Conservation (phyloP, 2,888 invertebrate species). For the Odontocerum albicorne region DNA sequence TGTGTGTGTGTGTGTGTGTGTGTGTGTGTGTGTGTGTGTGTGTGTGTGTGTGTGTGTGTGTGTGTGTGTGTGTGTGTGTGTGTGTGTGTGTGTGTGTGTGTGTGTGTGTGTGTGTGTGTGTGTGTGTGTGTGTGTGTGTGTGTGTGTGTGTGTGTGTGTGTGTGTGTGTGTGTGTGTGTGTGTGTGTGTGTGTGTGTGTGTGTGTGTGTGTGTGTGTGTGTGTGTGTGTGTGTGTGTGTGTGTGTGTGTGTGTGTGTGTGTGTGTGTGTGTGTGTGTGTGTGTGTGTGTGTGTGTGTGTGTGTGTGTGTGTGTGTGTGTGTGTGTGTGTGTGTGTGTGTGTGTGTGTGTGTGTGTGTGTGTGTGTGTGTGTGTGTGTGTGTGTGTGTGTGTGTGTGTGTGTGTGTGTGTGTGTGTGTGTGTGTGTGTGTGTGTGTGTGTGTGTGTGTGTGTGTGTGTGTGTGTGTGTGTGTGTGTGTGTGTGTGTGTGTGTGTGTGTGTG, state of each 20-base stretch:
- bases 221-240: slow-evolving; percentile 4
- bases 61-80: slow-evolving; percentile 4
- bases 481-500: slow-evolving; percentile 38
- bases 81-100: slow-evolving; percentile 3
- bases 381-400: slow-evolving; percentile 38
- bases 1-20: slow-evolving; percentile 4
- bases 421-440: slow-evolving; percentile 37
- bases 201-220: slow-evolving; percentile 3
- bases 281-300: slow-evolving; percentile 1
- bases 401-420: slow-evolving; percentile 37
- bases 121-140: slow-evolving; percentile 4
- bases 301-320: slow-evolving; percentile 38
- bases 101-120: slow-evolving; percentile 5
- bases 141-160: slow-evolving; percentile 3
- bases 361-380: slow-evolving; percentile 37
- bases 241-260: slow-evolving; percentile 4
- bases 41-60: slow-evolving; percentile 4
- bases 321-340: slow-evolving; percentile 37
- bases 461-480: slow-evolving; percentile 37
- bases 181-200: slow-evolving; percentile 4
- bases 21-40: slow-evolving; percentile 3
- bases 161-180: slow-evolving; percentile 4
- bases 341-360: slow-evolving; percentile 37
- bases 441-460: slow-evolving; percentile 37
- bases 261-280: slow-evolving; percentile 3